Base-by-base conservation (phyloP, 2,888 invertebrate species). In the Acanthosoma haemorrhoidale region DNA sequence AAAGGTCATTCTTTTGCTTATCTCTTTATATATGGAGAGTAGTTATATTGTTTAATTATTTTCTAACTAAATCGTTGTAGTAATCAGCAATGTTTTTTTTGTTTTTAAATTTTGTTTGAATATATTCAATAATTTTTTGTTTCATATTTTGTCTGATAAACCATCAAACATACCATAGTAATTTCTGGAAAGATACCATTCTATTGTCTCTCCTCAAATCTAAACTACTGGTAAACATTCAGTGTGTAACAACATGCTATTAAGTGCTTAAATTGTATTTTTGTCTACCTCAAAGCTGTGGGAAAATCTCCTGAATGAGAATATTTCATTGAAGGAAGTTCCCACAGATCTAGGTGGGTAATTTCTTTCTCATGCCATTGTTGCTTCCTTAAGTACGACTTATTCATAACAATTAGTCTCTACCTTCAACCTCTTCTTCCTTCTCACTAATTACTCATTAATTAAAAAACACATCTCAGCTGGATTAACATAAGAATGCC, bases 361-460 rank as follows among this genome's bases (percentile, higher is more conserved):
- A 72, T 71, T 71, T 69, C 67, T 68, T 73, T 71, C 74, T 68
- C 72, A 74, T 70, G 67, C 71, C 66, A 73, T 73, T 74, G 73
- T 73, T 70, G 68, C 64, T 41, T 51, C 51, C n/a, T 68, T 63
- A 36, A 59, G 34, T 58, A 59, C 69, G 38, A 69, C 41, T 70
- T 69, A 70, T 72, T 72, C 72, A 72, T 72, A 68, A 66, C 70
- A 72, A 72, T 72, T 72, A 72, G 70, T 61, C 25, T 41, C 57
- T 43, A 32, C 36, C 59, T 69, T 51, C 69, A 66, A 60, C 69
- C 69, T 69, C 64, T 41, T 70, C 68, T 66, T 61, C 68, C 63
- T 21, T 29, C n/a, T 32, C 38, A 29, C 57, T 72, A 72, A 72
- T 72, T 72, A 69, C 70, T 72, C 66, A 69, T 72, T 72, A 72